These are phyloP conservation scores for Neodiprion lecontei DNA, from an alignment of 1,140 invertebrate species.

Conservation along the genomic window DNA sequence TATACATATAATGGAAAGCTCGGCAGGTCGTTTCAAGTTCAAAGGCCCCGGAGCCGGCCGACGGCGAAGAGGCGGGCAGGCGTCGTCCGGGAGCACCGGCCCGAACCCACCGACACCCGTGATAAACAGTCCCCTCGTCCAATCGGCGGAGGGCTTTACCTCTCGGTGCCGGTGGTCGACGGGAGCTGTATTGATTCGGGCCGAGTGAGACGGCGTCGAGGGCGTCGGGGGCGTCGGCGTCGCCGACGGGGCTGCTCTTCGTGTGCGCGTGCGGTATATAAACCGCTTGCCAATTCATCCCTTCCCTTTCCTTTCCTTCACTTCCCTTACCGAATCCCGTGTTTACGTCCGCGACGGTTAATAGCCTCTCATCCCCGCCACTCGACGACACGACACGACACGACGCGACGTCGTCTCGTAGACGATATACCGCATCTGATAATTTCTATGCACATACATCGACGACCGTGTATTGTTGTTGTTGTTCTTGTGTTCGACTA, in stretches of 20 bases:
- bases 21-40: background rate
- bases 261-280: background rate
- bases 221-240: background rate
- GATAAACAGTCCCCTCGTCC: background rate
- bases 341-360: background rate
- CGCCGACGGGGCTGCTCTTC: background rate
- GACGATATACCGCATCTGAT: too few relatives aligned
- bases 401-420: background rate
- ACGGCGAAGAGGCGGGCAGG: too few relatives aligned
- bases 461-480: too few relatives aligned
- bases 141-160: background rate
- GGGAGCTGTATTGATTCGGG: conserved; percentile 5
- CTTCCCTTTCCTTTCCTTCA: background rate
- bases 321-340: background rate
- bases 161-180: background rate
- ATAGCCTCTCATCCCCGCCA: background rate
- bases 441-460: too few relatives aligned
- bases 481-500: too few relatives aligned
- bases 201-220: background rate
- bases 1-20: background rate
- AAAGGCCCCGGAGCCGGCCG: background rate
- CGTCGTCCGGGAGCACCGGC: background rate
- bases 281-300: background rate
- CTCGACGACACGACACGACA: too few relatives aligned
- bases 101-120: background rate